phyloP scores from a whole-genome alignment of 2,888 invertebrate species.

The Xylocampa areola region DNA sequence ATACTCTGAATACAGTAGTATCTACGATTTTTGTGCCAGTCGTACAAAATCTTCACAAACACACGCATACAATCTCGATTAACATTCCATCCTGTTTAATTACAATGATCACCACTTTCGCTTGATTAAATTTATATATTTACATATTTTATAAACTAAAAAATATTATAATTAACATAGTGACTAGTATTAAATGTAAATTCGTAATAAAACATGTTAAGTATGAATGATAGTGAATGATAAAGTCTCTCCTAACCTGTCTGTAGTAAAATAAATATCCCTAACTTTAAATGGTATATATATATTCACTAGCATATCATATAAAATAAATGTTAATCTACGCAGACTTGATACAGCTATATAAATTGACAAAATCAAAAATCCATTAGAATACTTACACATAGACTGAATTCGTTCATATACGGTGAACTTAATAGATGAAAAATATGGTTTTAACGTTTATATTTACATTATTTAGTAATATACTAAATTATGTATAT shows the following conservation, averaged over 20 bases:
- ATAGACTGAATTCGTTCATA: constrained; percentile 74
- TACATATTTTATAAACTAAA: constrained; percentile 64
- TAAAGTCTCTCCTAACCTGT: constrained; percentile 59
- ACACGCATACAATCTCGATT: constrained; percentile 62
- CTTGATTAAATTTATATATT: constrained; percentile 62
- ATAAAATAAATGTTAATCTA: constrained; percentile 78
- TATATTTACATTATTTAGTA: constrained; percentile 88
- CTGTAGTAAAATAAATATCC: constrained; percentile 69
- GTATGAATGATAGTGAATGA: constrained; percentile 60
- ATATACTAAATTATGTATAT: constrained; percentile 88
- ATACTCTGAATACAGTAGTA: constrained; percentile 47
- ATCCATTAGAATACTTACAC: constrained; percentile 73
- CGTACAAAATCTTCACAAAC: constrained; percentile 62
- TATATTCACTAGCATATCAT: constrained; percentile 55
- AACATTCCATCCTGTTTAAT: constrained; percentile 59
- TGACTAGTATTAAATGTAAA: constrained; percentile 73
- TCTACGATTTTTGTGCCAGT: constrained; percentile 63
- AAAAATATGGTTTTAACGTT: constrained; percentile 76
- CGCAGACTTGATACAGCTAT: constrained; percentile 79
- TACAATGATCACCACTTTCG: constrained; percentile 63
- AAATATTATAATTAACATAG: constrained; percentile 63
- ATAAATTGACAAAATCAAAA: constrained; percentile 82
- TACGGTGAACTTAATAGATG: constrained; percentile 77
- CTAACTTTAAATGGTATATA: constrained; percentile 57
- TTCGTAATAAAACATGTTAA: constrained; percentile 76